Evolutionary conservation across 2,888 invertebrate species (phyloP).

Genomic region (Caenorhabditis sp.): DNA sequence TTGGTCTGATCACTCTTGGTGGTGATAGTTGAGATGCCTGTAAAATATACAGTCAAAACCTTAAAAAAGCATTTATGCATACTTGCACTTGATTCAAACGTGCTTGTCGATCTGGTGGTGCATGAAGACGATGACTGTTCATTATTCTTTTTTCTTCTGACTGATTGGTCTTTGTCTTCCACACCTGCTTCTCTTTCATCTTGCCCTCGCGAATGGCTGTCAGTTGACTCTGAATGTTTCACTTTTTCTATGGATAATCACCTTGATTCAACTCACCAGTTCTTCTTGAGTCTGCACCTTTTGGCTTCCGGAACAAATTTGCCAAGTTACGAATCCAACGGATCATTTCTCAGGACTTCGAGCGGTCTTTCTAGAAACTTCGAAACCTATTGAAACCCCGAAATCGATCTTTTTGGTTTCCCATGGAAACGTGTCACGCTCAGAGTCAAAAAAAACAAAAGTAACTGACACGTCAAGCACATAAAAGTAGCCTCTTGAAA

Average conservation of each 20-base stretch:
- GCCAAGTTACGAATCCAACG: constrained; percentile 55
- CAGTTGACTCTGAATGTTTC: too few species aligned
- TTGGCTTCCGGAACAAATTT: constrained; percentile 30
- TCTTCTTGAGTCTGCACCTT: constrained; percentile 18
- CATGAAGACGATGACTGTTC: neutral
- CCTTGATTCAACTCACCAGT: constrained; percentile 12
- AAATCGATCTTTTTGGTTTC: too few species aligned
- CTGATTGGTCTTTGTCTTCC: neutral
- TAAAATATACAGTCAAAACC: neutral
- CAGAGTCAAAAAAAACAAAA: too few species aligned
- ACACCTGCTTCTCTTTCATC: too few species aligned
- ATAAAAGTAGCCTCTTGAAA: neutral
- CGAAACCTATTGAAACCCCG: too few species aligned
- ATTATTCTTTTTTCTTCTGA: neutral
- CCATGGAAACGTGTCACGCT: neutral
- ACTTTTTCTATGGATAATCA: too few species aligned
- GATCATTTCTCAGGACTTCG: constrained; percentile 21
- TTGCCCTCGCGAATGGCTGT: too few species aligned
- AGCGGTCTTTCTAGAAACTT: too few species aligned
- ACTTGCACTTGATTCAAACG: constrained; percentile 3
- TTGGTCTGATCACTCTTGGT: neutral
- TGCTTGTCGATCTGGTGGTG: neutral
- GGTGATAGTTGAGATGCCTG: neutral
- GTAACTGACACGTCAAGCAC: neutral
- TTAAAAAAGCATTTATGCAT: neutral